phyloP scores from a whole-genome alignment of 2,888 invertebrate genomes.

The Yponomeuta plumbellus region DNA sequence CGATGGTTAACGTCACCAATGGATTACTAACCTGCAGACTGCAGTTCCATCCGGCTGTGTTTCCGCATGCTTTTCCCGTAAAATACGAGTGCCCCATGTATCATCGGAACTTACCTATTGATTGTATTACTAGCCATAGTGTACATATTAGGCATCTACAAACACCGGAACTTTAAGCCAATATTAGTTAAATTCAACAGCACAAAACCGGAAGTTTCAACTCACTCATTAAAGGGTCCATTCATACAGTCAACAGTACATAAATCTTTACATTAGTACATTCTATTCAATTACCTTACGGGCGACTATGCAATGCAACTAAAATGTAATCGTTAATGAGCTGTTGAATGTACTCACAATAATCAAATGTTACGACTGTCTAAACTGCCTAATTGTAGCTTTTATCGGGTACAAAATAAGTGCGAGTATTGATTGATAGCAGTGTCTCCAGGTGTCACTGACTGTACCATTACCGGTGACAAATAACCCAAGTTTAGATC shows the following conservation, averaged over 20 bases:
- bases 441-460: background rate
- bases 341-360: no score
- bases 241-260: no score
- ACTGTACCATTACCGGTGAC: slow-evolving; percentile 33
- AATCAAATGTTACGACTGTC: no score
- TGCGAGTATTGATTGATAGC: no score
- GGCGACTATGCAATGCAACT: no score
- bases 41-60: slow-evolving; percentile 27
- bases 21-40: background rate
- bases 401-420: no score
- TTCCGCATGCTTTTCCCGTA: slow-evolving; percentile 32
- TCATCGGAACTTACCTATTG: slow-evolving; percentile 54
- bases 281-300: no score
- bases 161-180: background rate
- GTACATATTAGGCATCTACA: background rate
- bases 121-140: background rate
- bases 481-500: slow-evolving; percentile 24
- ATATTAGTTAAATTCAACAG: background rate
- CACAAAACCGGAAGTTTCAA: background rate
- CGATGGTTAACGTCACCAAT: background rate
- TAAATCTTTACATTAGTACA: no score
- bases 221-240: no score
- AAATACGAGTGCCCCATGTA: slow-evolving; percentile 52
- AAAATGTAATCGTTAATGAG: no score
- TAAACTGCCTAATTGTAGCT: no score